These are phyloP conservation scores for Calliopsis andreniformis DNA, from an alignment of 1,140 invertebrate genomes.

Conservation along the genomic window DNA sequence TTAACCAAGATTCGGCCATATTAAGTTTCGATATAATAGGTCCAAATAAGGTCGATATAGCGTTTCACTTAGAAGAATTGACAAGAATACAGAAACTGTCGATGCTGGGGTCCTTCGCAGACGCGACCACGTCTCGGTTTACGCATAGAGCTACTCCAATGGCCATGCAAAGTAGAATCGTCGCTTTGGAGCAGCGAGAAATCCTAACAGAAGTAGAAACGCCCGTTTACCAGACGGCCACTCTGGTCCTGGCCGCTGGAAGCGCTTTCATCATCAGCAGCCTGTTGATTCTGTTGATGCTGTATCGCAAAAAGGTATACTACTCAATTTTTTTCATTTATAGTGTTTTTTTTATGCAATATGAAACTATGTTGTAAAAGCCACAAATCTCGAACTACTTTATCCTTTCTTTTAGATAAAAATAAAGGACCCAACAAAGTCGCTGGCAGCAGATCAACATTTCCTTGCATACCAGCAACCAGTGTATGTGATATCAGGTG, in stretches of 20 bases:
- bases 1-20: constrained; percentile 82
- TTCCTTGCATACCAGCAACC: constrained; percentile 77
- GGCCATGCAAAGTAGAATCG: constrained; percentile 78
- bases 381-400: too few species aligned
- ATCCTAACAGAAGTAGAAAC: constrained; percentile 86
- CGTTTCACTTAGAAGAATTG: constrained; percentile 85
- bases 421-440: constrained; percentile 70
- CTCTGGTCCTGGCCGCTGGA: constrained; percentile 86
- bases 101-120: constrained; percentile 83
- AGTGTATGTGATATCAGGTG: constrained; percentile 78
- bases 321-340: not conserved
- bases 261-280: constrained; percentile 88
- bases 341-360: too few species aligned
- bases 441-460: constrained; percentile 71
- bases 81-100: constrained; percentile 79
- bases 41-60: constrained; percentile 85
- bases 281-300: constrained; percentile 85
- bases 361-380: too few species aligned
- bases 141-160: constrained; percentile 82
- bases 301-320: constrained; percentile 84
- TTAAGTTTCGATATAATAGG: constrained; percentile 84
- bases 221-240: constrained; percentile 87
- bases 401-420: constrained; percentile 70
- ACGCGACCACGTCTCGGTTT: constrained; percentile 85
- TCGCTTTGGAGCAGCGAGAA: constrained; percentile 85